Conservation (phyloP, 2,113 vertebrate species). For the Tapirus terrestris region DNA sequence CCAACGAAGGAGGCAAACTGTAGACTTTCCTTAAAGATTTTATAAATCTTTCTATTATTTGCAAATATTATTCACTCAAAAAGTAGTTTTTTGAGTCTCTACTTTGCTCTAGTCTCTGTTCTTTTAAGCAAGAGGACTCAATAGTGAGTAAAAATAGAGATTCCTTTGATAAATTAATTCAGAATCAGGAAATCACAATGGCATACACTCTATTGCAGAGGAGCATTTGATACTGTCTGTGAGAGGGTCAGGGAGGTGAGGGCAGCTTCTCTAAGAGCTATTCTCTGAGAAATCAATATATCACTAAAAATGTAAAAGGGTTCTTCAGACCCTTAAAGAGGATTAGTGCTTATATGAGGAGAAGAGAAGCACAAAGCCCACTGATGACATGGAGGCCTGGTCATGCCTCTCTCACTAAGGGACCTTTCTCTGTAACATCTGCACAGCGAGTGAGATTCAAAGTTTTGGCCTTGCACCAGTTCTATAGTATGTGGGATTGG, state of each 20-base stretch:
- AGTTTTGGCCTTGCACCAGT: background rate
- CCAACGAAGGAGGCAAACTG: background rate
- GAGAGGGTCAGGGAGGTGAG: background rate
- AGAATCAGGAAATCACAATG: background rate
- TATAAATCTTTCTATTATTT: constrained; percentile 16
- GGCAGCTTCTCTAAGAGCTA: background rate
- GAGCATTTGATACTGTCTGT: background rate
- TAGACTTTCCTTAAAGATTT: background rate
- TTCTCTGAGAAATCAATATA: background rate
- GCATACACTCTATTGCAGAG: background rate
- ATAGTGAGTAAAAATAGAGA: background rate
- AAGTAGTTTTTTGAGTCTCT: background rate
- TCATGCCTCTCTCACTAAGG: background rate
- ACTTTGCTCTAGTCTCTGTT: background rate
- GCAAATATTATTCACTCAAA: background rate
- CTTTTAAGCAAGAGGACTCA: background rate
- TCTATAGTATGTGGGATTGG: background rate
- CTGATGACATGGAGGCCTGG: background rate
- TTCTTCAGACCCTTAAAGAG: background rate
- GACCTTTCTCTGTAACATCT: background rate
- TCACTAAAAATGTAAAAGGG: background rate
- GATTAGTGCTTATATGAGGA: background rate
- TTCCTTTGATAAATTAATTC: background rate
- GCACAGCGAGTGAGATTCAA: background rate
- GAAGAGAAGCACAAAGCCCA: background rate